A percentile compares a stretch with the other conserved stretches of the same genome.
phyloP scores from a whole-genome alignment of 2,888 invertebrate species.

The Zeuzera pyrina region DNA sequence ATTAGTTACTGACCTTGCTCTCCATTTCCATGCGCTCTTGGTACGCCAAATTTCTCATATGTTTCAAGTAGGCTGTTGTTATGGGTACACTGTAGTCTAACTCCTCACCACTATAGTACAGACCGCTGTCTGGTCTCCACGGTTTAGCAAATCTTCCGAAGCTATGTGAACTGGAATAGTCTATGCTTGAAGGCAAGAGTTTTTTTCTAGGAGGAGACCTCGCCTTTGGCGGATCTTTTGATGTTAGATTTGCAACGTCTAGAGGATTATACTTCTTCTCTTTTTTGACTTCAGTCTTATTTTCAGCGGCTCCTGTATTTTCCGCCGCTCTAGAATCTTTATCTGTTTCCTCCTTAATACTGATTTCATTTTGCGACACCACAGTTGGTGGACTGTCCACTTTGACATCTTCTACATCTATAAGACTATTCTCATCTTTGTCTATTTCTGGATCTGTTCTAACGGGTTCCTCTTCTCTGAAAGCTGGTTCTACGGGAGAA shows the following conservation, averaged over 20 bases:
- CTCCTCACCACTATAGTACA: conserved; percentile 59
- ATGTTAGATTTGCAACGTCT: conserved; percentile 75
- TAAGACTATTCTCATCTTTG: conserved; percentile 60
- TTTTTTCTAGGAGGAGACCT: conserved; percentile 66
- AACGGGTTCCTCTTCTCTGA: conserved; percentile 55
- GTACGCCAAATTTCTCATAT: conserved; percentile 80
- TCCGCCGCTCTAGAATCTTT: conserved; percentile 39
- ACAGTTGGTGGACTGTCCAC: conserved; percentile 38
- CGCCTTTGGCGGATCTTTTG: conserved; percentile 73
- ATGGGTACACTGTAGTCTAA: conserved; percentile 91
- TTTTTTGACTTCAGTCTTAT: conserved; percentile 43
- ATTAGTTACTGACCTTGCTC: conserved; percentile 43
- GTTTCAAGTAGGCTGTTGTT: conserved; percentile 90
- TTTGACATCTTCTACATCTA: conserved; percentile 65
- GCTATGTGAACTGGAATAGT: conserved; percentile 38
- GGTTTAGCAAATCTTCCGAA: conserved; percentile 71
- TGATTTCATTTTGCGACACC: conserved; percentile 28
- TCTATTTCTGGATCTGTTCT: conserved; percentile 63
- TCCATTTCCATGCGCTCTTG: conserved; percentile 49
- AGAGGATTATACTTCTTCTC: conserved; percentile 74
- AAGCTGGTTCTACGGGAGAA: conserved; percentile 50
- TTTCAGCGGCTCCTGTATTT: conserved; percentile 32
- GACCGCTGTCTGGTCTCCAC: conserved; percentile 71
- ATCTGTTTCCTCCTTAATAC: conserved; percentile 16
- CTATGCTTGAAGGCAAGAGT: conserved; percentile 42